Conservation (phyloP, 2,113 vertebrate species). For the Gorsachius goisagi region DNA sequence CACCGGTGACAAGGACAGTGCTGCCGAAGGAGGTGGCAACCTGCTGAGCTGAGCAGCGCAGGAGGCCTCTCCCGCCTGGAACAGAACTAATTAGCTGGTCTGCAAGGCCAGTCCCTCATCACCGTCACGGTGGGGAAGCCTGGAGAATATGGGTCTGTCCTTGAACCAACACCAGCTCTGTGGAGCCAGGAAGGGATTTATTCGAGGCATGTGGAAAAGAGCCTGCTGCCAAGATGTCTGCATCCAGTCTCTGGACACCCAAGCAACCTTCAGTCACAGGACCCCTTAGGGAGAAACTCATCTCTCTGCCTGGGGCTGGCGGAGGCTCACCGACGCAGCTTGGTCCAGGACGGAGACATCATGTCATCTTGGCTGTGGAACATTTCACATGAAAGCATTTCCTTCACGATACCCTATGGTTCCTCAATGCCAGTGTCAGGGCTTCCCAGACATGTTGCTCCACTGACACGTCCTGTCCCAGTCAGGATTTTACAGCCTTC, state of each 20-base stretch:
- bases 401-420: neutral
- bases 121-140: neutral
- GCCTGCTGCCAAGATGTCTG: neutral
- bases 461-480: neutral
- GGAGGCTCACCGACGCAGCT: fast-evolving
- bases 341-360: neutral
- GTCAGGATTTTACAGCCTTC: neutral
- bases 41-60: neutral
- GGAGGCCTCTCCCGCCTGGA: neutral
- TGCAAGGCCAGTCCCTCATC: neutral
- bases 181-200: neutral
- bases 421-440: neutral
- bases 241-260: neutral
- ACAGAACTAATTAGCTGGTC: neutral
- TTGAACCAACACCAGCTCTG: neutral
- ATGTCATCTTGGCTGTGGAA: neutral
- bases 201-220: neutral
- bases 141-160: neutral
- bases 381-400: neutral
- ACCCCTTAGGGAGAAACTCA: neutral
- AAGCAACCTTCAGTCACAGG: neutral
- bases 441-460: neutral
- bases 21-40: neutral
- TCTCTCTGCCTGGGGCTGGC: neutral
- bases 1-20: neutral